Conservation (phyloP, 2,797 vertebrate genomes). For the Parauchenoglanis punctatus region DNA sequence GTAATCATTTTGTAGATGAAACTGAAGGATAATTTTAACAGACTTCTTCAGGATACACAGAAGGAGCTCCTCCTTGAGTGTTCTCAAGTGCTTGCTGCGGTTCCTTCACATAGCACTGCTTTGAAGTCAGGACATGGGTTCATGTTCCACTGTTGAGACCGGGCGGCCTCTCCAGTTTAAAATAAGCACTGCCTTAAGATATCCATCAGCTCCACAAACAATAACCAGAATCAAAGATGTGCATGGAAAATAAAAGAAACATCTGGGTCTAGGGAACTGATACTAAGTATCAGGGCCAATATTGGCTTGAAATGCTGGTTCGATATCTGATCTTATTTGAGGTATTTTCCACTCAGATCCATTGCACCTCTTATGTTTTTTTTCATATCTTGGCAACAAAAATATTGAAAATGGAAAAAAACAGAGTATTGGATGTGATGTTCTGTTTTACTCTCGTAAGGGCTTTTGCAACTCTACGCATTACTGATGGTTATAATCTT, state of each 20-base stretch:
- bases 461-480: neutral
- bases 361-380: neutral
- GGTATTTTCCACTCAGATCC: neutral
- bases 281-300: neutral
- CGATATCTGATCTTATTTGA: neutral
- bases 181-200: slow-evolving; percentile 25
- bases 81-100: slow-evolving; percentile 15
- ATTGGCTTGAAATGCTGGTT: slow-evolving; percentile 5
- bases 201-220: slow-evolving; percentile 20
- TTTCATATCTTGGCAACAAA: neutral
- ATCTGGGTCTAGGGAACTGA: neutral
- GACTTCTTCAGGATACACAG: neutral
- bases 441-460: neutral
- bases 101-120: slow-evolving; percentile 1
- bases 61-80: neutral
- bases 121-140: slow-evolving; percentile 34
- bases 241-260: slow-evolving; percentile 11
- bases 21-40: slow-evolving; percentile 17
- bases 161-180: neutral
- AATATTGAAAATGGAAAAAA: neutral
- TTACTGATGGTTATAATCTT: neutral
- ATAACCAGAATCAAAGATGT: slow-evolving; percentile 20
- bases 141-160: neutral
- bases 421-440: neutral
- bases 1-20: slow-evolving; percentile 23